Percentiles rank a stretch among this genome's conserved stretches.
Conservation (phyloP, 2,113 vertebrate species). For the Paramisgurnus dabryanus region DNA sequence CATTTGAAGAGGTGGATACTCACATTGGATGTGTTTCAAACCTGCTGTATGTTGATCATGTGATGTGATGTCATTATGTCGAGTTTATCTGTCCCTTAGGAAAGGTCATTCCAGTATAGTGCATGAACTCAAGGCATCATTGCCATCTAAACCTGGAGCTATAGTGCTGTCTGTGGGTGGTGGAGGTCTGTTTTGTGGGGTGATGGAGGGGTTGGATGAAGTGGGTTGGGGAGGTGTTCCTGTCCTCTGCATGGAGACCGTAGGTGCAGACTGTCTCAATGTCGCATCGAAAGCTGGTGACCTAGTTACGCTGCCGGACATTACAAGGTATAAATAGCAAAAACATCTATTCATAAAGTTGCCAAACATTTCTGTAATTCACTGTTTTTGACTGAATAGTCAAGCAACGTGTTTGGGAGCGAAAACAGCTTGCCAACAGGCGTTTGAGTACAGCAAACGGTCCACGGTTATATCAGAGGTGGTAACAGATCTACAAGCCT, state of each 20-base stretch:
- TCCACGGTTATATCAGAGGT: constrained; percentile 71
- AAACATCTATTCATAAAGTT: neutral
- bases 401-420: constrained; percentile 78
- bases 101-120: constrained; percentile 75
- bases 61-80: too few relatives aligned
- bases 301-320: constrained; percentile 75
- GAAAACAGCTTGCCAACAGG: constrained; percentile 71
- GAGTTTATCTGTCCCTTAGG: constrained; percentile 59
- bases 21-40: too few relatives aligned
- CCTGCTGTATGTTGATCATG: too few relatives aligned
- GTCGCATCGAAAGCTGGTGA: constrained; percentile 70
- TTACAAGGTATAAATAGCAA: constrained; percentile 71
- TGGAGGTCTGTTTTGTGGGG: constrained; percentile 80
- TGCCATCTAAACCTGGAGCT: constrained; percentile 73
- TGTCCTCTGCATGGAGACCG: constrained; percentile 76
- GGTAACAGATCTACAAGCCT: constrained; percentile 75
- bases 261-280: constrained; percentile 76
- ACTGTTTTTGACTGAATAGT: constrained; percentile 50
- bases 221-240: constrained; percentile 75
- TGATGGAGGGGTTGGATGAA: constrained; percentile 72
- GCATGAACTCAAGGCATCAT: constrained; percentile 65
- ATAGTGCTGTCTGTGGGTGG: constrained; percentile 77
- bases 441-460: constrained; percentile 71
- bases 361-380: neutral
- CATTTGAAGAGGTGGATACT: too few relatives aligned